Conservation (phyloP, 2,113 vertebrate genomes). For the Mystacornis crossleyi region DNA sequence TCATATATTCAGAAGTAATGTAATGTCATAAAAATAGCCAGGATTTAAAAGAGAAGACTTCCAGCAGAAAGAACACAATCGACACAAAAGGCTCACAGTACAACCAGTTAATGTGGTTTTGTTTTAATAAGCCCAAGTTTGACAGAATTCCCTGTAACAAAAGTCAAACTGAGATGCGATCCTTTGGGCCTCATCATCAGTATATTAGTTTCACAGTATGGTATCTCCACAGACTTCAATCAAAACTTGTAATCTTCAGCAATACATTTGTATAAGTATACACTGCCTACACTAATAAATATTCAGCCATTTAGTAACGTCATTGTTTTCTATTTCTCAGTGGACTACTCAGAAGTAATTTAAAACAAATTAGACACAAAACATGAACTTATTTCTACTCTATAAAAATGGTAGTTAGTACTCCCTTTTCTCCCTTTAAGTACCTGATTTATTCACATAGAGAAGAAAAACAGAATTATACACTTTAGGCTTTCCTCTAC, state of each 20-base stretch:
- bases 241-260: not conserved
- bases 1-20: not conserved
- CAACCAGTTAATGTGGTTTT: not conserved
- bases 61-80: not conserved
- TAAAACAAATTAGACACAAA: slow-evolving; percentile 1
- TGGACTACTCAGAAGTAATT: not conserved
- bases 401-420: not conserved
- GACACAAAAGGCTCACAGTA: not conserved
- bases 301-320: not conserved
- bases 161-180: not conserved
- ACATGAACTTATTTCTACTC: not conserved
- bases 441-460: not conserved
- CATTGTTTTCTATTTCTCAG: not conserved
- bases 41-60: not conserved
- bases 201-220: not conserved
- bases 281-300: not conserved
- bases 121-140: not conserved
- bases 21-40: not conserved
- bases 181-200: not conserved
- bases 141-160: not conserved
- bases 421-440: not conserved
- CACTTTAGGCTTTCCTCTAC: not conserved
- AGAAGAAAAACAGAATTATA: not conserved
- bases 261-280: not conserved
- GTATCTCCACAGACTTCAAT: not conserved